Evolutionary conservation across 2,113 vertebrate genomes (phyloP), one percentile per base, ranked within the genome.

Genomic region (Sinocyclocheilus maitianheensis): DNA sequence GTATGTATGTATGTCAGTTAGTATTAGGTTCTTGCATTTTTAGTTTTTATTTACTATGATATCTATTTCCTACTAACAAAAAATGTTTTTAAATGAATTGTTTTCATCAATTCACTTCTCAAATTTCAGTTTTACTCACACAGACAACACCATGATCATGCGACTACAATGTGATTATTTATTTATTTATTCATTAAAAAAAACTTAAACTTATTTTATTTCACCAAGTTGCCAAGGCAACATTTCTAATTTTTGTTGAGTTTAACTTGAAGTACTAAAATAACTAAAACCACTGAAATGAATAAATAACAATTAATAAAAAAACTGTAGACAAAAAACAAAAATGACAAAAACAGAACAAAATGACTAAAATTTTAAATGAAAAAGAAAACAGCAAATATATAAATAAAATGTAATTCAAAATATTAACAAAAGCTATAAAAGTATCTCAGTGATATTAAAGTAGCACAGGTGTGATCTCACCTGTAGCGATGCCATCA

Each of bases 401-500:
- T 9, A 22, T 8, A 60, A 60, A 55, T 1, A 58, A 58, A 60
- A 22, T 58, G 1, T 58, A 20, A 20, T 58, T 60, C 18, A 22
- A 60, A 22, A 60, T 60, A 60, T 0, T 22, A 22, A 55, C 5
- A 55, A 30, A 55, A 55, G 16, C 53, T 55, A 55, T 55, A 20
- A 60, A 0, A 22, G 2, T 4, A 60, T 62, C 20, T 58, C 18
- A 8, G 55, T 58, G 55, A 22, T 8, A 58, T 6, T 22, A 58
- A 58, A 58, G 7, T 9, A 58, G 55, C 55, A 58, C 30, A 37
- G 34, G 18, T 40, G 69, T 87, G 8, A 71, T 51, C 92, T 89
- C 89, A 99, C 98, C 98, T 94, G 98, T 99, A 87, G 98, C 97
- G 0, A 99, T 99, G 91, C 98, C 98, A 0, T 99, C 97, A 0